A percentile compares a stretch with the other conserved stretches of the same genome.
These are phyloP conservation scores for Rissa tridactyla DNA, from an alignment of 2,113 vertebrate species.

Conservation along the genomic window DNA sequence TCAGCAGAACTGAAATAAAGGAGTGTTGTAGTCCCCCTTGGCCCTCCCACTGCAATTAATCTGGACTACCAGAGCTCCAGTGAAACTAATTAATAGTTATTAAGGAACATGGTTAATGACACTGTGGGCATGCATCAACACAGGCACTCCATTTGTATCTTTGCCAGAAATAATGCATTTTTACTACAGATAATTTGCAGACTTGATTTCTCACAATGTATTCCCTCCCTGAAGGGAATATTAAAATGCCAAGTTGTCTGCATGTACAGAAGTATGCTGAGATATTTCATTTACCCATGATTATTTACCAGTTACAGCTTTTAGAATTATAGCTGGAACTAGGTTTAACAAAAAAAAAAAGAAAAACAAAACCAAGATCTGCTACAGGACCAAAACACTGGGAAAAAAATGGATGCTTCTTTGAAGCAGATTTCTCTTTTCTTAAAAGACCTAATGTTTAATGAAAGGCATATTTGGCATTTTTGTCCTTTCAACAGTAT, in stretches of 20 bases:
- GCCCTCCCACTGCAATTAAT: constrained; percentile 15
- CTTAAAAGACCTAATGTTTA: neutral
- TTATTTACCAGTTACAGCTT: constrained; percentile 29
- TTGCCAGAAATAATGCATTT: constrained; percentile 39
- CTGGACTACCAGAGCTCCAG: neutral
- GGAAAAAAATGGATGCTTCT: neutral
- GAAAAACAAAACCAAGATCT: neutral
- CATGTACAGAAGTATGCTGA: neutral
- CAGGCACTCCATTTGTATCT: constrained; percentile 39
- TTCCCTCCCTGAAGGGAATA: constrained; percentile 17
- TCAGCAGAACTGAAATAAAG: neutral
- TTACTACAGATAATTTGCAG: constrained; percentile 40
- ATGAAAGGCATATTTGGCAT: neutral
- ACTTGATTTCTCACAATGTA: neutral
- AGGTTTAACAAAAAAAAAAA: neutral
- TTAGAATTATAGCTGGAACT: neutral
- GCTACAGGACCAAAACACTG: neutral
- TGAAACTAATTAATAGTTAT: constrained; percentile 46
- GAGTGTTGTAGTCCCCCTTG: neutral
- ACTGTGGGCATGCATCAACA: constrained; percentile 40
- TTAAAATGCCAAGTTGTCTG: neutral
- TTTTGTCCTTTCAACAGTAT: neutral
- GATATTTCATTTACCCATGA: constrained; percentile 7
- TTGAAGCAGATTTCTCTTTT: neutral
- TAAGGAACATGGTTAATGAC: constrained; percentile 31